Percentiles rank a stretch among this genome's conserved stretches.
phyloP scores from a whole-genome alignment of 2,797 vertebrate genomes.

The Sebastes hubbsi region DNA sequence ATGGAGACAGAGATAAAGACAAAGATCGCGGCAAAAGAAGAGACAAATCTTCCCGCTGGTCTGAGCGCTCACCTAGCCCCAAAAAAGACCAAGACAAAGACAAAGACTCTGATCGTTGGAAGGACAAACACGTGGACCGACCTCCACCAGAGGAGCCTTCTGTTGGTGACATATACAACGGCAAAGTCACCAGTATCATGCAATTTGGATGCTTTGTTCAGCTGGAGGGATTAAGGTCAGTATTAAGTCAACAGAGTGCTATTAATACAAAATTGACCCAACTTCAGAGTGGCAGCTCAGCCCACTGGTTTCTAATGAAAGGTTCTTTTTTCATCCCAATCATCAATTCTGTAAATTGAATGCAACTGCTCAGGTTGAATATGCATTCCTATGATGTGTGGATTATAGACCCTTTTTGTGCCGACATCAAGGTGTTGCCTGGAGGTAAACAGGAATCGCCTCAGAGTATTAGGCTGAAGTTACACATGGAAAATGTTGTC shows the following conservation, averaged over 20 bases:
- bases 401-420: background rate
- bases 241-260: background rate
- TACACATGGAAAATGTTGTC: no score
- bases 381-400: background rate
- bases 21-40: slow-evolving; percentile 82
- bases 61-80: slow-evolving; percentile 87
- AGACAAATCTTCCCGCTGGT: slow-evolving; percentile 81
- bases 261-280: background rate
- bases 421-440: no score
- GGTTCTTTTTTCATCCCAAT: background rate
- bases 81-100: slow-evolving; percentile 71
- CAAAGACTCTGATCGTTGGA: slow-evolving; percentile 88
- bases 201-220: slow-evolving; percentile 99
- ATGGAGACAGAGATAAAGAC: slow-evolving; percentile 77
- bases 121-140: slow-evolving; percentile 94
- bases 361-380: background rate
- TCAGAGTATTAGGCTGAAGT: no score
- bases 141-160: slow-evolving; percentile 95
- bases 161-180: slow-evolving; percentile 96
- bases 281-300: background rate
- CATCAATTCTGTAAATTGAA: background rate
- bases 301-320: background rate
- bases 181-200: slow-evolving; percentile 99
- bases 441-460: no score
- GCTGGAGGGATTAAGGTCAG: slow-evolving; percentile 94